Evolutionary conservation across 2,113 vertebrate species (phyloP).

Genomic region (Toxotes jaculatrix): DNA sequence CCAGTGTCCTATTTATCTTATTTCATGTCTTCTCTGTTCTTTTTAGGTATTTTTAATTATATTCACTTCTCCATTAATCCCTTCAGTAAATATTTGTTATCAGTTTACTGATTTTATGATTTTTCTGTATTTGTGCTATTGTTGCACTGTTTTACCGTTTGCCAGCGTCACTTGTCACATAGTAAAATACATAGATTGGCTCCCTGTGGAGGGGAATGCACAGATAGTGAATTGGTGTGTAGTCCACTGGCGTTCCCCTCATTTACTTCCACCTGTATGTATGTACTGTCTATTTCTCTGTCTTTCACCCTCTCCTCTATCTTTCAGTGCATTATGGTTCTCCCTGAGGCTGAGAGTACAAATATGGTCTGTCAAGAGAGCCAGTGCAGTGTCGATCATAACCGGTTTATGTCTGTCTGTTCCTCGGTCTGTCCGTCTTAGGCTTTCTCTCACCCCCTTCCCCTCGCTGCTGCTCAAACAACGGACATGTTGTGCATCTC

Average conservation of each 20-base stretch:
- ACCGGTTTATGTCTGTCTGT: conserved; percentile 35
- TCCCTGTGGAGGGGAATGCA: not conserved
- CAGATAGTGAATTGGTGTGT: conserved; percentile 1
- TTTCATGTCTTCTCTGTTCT: no score
- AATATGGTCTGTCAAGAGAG: conserved; percentile 29
- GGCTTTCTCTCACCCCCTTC: not conserved
- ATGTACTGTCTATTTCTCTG: conserved; percentile 2
- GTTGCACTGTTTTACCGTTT: not conserved
- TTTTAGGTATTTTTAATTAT: no score
- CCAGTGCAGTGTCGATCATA: conserved; percentile 25
- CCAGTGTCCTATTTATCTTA: not conserved
- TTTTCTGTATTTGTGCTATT: not conserved
- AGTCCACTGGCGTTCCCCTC: not conserved
- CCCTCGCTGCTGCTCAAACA: not conserved
- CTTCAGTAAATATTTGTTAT: no score
- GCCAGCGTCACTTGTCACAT: not conserved
- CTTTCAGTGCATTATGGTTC: conserved; percentile 17
- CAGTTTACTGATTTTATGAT: not conserved
- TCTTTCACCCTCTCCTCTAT: not conserved
- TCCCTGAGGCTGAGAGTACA: conserved; percentile 16
- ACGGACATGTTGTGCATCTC: conserved; percentile 11
- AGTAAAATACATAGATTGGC: not conserved
- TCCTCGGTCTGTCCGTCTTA: not conserved
- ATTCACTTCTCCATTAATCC: no score
- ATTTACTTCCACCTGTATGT: conserved; percentile 35